Evolutionary conservation across 2,888 invertebrate genomes (phyloP).

Genomic region (Pterobdella sp.): DNA sequence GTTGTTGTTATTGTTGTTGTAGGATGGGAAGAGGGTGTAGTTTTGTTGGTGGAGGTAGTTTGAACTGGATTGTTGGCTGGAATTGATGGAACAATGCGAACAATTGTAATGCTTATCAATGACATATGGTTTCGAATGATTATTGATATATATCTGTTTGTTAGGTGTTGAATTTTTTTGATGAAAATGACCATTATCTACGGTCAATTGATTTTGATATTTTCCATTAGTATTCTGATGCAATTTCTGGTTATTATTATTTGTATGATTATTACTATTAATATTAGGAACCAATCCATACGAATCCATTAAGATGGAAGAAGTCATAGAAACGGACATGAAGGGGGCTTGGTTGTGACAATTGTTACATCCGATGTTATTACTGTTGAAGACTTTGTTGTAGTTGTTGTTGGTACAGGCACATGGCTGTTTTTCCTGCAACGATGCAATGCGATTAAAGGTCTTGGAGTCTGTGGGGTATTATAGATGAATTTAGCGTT

Average conservation of each 20-base stretch:
- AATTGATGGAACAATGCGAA: too few species aligned
- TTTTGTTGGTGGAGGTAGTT: neutral
- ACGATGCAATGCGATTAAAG: neutral
- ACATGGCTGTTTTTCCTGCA: neutral
- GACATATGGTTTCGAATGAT: too few species aligned
- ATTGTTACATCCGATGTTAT: constrained; percentile 5
- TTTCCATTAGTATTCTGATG: neutral
- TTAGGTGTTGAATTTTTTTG: too few species aligned
- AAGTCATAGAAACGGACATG: constrained; percentile 6
- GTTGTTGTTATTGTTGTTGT: too few species aligned
- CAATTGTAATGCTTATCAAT: too few species aligned
- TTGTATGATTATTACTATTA: neutral
- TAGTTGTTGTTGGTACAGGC: neutral
- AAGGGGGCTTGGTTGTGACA: neutral
- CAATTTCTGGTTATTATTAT: neutral
- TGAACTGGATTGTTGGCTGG: neutral
- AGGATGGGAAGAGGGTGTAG: too few species aligned
- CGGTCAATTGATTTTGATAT: neutral
- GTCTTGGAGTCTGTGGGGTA: neutral
- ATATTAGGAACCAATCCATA: neutral
- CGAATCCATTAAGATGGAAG: neutral
- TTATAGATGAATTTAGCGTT: too few species aligned
- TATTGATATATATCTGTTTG: too few species aligned
- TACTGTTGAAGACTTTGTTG: constrained; percentile 8
- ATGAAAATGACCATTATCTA: too few species aligned